Evolutionary conservation across 2,888 invertebrate species (phyloP), one percentile per base, ranked within the genome.

Genomic region (Philopedon plagiatum): DNA sequence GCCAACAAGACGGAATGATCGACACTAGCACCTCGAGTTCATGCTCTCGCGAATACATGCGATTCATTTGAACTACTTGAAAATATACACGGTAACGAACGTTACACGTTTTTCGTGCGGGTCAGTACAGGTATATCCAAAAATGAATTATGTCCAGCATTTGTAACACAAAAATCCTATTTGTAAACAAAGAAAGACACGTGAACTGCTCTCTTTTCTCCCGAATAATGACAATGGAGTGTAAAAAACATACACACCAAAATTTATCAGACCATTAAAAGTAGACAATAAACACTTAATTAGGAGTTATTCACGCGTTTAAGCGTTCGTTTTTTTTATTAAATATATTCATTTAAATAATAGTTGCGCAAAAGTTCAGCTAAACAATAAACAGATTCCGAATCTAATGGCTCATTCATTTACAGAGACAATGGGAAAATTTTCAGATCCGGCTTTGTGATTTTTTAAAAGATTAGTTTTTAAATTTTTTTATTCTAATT

Each of bases 231-330:
- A 29, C n/a, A 54, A 54, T 15, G 21, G 7, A 54, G 29, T 54
- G 51, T 23, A 58, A 58, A 58, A 58, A 41, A n/a, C 23, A 5
- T 26, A 58, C 46, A 61, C 32, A 61, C 44, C 46, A 46, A 63
- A 61, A 61, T 26, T 61, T 61, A 61, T 46, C 32, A 61, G 61
- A 61, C 61, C 61, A 61, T 61, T 44, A 61, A 61, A 61, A 46
- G 11, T 29, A 61, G 44, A 61, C 61, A 61, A 61, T 61, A 44
- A 32, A 46, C 46, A 29, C 61, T 46, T 61, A 61, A 61, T 61
- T 29, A 32, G 13, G 39, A 46, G 18, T 44, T 46, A 61, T 61
- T 61, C 61, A 61, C 61, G 61, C 61, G 61, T 61, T 61, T 61
- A 61, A 61, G 57, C 37, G 57, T 58, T 41, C 39, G 26, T 58